Evolutionary conservation across 1,140 invertebrate genomes (phyloP).

Genomic region (Meteorus sp.): DNA sequence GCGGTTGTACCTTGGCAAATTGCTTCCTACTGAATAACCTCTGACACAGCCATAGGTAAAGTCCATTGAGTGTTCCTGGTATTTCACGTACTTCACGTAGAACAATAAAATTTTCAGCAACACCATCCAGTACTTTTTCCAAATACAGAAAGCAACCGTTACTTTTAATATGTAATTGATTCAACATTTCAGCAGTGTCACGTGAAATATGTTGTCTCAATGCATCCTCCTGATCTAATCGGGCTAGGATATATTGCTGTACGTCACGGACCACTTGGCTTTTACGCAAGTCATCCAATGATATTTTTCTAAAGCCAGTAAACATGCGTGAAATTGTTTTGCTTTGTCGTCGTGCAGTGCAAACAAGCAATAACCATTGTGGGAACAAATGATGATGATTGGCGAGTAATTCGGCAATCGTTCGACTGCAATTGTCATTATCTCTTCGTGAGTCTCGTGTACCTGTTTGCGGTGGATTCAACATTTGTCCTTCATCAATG

Average conservation of each 20-base stretch:
- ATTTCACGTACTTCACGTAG: slow-evolving; percentile 85
- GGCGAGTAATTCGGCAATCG: slow-evolving; percentile 83
- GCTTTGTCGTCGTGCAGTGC: slow-evolving; percentile 84
- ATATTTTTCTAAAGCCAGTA: slow-evolving; percentile 91
- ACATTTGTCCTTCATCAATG: slow-evolving; percentile 75
- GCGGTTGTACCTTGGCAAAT: slow-evolving; percentile 81
- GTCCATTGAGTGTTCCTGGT: slow-evolving; percentile 90
- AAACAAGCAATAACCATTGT: slow-evolving; percentile 88
- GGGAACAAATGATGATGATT: slow-evolving; percentile 92
- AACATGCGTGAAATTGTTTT: slow-evolving; percentile 89
- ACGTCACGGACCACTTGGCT: slow-evolving; percentile 88
- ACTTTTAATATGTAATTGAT: slow-evolving; percentile 94
- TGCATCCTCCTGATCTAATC: slow-evolving; percentile 82
- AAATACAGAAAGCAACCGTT: slow-evolving; percentile 94
- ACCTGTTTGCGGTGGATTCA: slow-evolving; percentile 48
- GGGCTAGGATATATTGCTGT: slow-evolving; percentile 90
- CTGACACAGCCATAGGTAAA: slow-evolving; percentile 95
- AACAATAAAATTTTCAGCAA: slow-evolving; percentile 90
- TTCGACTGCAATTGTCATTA: slow-evolving; percentile 65
- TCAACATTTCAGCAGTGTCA: slow-evolving; percentile 91
- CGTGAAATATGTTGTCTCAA: slow-evolving; percentile 76
- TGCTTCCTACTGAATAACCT: slow-evolving; percentile 86
- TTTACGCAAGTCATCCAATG: slow-evolving; percentile 86
- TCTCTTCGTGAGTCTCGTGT: slow-evolving; percentile 53
- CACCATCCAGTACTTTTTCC: slow-evolving; percentile 90